Conservation (phyloP, 2,888 invertebrate genomes). For the Petrolisthes manimaculis region DNA sequence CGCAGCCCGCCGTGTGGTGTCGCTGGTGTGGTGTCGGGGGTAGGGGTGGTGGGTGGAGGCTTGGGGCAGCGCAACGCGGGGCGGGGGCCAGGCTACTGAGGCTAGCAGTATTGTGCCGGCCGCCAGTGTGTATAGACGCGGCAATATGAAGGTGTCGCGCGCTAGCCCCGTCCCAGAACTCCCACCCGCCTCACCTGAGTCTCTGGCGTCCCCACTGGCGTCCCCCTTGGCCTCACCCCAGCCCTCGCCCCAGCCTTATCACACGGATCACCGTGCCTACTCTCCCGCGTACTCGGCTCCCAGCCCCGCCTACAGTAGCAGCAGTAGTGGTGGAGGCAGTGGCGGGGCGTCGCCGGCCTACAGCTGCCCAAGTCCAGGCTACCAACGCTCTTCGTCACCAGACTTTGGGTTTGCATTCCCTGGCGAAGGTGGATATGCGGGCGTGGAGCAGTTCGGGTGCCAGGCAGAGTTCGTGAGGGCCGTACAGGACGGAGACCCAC, state of each 20-base stretch:
- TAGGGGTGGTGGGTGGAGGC: neutral
- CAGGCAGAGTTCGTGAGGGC: constrained; percentile 63
- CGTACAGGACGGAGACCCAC: constrained; percentile 59
- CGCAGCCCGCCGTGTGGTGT: constrained; percentile 48
- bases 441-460: constrained; percentile 60
- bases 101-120: constrained; percentile 20
- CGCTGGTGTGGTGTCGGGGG: neutral
- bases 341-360: constrained; percentile 49
- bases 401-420: constrained; percentile 52
- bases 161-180: constrained; percentile 61
- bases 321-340: constrained; percentile 33
- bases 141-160: constrained; percentile 58
- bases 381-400: constrained; percentile 48
- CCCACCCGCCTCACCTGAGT: constrained; percentile 62
- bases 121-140: constrained; percentile 5
- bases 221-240: constrained; percentile 50
- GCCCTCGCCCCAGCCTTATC: constrained; percentile 55
- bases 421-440: constrained; percentile 47
- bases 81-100: neutral
- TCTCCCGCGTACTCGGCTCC: constrained; percentile 62
- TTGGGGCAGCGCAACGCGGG: neutral
- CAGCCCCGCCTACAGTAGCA: constrained; percentile 52
- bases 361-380: constrained; percentile 47
- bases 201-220: constrained; percentile 50
- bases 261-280: constrained; percentile 58